Evolutionary conservation across 1,140 invertebrate species (phyloP), one percentile per base, ranked within the genome.

Genomic region (Magallana angulata): DNA sequence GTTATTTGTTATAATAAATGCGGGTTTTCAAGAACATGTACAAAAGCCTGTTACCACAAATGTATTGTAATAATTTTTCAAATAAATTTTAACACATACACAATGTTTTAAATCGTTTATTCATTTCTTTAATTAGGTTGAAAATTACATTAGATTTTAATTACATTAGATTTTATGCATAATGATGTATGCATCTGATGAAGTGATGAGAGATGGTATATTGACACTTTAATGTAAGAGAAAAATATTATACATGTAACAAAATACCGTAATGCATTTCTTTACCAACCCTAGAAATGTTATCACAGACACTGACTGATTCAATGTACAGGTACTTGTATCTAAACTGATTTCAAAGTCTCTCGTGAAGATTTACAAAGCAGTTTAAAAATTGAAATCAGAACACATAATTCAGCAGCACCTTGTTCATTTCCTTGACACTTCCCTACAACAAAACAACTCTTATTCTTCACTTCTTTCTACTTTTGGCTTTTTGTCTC

Each of bases 401-500:
- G 60, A 64, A 64, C 60, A 64, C 60, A 18, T 64, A 64, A 18
- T 64, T 64, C 60, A 64, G 16, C 60, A 64, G 60, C 60, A 80
- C 76, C 24, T n/a, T 56, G 18, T 30, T 80, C 4, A 11, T 80
- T 18, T 14, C 8, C 18, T 36, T 7, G 30, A 82, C 48, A 82
- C 62, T 64, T 64, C 7, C 62, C 62, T 7, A 64, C 3, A 16
- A 57, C 48, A 82, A 82, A 36, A 57, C 16, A 57, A 30, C n/a
- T 62, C 4, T 30, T 76, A 5, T 4, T 30, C n/a, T 18, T 89
- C 85, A 91, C 85, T 84, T 91, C 85, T 91, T 91, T 82, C 89
- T 91, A 86, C 90, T 93, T 91, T 92, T 93, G 81, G 91, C 88
- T 16, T 88, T 90, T 68, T 91, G 89, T 87, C 93, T 89, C 62